A percentile compares a stretch with the other conserved stretches of the same genome.
Conservation (phyloP, 2,113 vertebrate genomes). For the Zosterops borbonicus region DNA sequence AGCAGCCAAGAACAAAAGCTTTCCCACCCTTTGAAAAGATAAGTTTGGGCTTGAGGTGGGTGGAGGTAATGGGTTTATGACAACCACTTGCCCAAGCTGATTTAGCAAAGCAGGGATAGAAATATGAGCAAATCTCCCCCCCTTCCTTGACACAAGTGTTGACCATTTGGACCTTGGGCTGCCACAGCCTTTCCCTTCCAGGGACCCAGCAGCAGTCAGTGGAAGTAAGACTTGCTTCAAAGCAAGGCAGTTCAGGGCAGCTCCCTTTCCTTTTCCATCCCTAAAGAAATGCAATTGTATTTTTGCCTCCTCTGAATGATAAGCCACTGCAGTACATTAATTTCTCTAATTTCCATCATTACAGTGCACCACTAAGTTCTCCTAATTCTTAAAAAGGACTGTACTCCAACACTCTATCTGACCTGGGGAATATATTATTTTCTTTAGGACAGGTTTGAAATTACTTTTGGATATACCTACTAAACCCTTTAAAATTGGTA, state of each 20-base stretch:
- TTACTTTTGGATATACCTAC: background rate
- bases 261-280: background rate
- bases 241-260: background rate
- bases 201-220: background rate
- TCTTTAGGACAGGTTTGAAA: slow-evolving; percentile 6
- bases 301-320: background rate
- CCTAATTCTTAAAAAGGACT: background rate
- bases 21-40: background rate
- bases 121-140: background rate
- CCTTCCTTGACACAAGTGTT: too few relatives aligned
- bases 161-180: fast-evolving
- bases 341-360: background rate
- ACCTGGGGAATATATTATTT: background rate
- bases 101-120: background rate
- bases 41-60: background rate
- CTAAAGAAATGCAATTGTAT: background rate
- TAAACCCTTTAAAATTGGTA: background rate
- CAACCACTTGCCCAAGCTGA: background rate
- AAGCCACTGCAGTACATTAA: background rate
- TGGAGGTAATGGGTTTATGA: background rate
- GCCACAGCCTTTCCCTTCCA: background rate
- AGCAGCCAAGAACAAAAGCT: background rate
- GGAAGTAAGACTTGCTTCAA: fast-evolving
- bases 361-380: background rate
- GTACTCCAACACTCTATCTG: background rate